A percentile compares a stretch with the other conserved stretches of the same genome.
These are phyloP conservation scores for Phaedon cochleariae DNA, from an alignment of 2,888 invertebrate genomes.

Conservation along the genomic window DNA sequence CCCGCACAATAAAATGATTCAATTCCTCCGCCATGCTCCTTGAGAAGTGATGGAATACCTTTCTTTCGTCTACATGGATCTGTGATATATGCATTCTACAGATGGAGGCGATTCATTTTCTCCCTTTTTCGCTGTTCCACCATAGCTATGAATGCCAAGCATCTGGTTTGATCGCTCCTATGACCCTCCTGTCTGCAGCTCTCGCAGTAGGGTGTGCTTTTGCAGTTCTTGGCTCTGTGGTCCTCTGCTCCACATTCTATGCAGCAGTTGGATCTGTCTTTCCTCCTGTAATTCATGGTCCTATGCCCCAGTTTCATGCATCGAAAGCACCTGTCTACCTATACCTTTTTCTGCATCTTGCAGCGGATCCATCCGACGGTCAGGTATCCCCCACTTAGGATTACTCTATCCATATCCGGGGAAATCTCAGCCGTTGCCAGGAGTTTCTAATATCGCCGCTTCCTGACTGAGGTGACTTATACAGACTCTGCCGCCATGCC, in stretches of 20 bases:
- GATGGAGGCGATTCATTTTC: too few relatives aligned
- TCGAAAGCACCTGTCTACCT: not conserved
- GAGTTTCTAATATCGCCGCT: too few relatives aligned
- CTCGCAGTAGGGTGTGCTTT: not conserved
- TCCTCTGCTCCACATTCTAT: not conserved
- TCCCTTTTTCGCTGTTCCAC: too few relatives aligned
- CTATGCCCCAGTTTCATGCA: conserved; percentile 3
- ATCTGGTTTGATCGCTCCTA: not conserved
- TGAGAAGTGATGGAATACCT: not conserved
- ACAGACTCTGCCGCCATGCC: too few relatives aligned
- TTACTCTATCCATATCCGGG: too few relatives aligned
- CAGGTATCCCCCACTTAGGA: too few relatives aligned
- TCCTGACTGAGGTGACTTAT: too few relatives aligned
- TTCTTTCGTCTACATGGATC: conserved; percentile 4
- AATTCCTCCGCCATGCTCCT: not conserved
- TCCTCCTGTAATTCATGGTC: not conserved
- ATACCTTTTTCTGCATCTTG: not conserved
- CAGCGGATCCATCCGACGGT: too few relatives aligned
- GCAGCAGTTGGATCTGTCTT: conserved; percentile 1
- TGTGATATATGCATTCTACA: too few relatives aligned
- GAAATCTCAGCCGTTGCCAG: too few relatives aligned
- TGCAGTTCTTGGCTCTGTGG: conserved; percentile 3
- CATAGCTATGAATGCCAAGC: too few relatives aligned
- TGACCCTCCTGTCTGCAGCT: not conserved
- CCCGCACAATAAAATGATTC: not conserved